phyloP scores from a whole-genome alignment of 2,888 invertebrate genomes.

The Eulithis testata region DNA sequence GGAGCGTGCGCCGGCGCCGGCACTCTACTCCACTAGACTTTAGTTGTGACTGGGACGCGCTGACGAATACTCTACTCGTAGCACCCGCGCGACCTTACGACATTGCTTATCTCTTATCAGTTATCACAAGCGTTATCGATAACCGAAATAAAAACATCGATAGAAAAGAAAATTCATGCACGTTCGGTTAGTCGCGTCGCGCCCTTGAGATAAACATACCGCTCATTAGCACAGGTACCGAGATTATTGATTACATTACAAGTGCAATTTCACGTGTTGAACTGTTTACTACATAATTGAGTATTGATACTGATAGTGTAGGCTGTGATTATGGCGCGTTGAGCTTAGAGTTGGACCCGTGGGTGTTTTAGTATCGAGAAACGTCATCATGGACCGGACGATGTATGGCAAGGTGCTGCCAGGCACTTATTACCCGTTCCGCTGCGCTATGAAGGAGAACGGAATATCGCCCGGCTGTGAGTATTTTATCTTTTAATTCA shows the following conservation, averaged over 20 bases:
- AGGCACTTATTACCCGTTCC: constrained; percentile 93
- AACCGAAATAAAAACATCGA: constrained; percentile 58
- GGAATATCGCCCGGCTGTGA: constrained; percentile 95
- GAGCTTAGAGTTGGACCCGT: constrained; percentile 69
- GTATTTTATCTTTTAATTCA: constrained; percentile 72
- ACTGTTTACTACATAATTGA: constrained; percentile 53
- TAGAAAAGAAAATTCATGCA: constrained; percentile 46
- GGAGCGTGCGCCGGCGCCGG: constrained; percentile 72
- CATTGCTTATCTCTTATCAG: constrained; percentile 67
- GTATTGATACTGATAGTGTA: constrained; percentile 55
- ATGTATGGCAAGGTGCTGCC: constrained; percentile 95
- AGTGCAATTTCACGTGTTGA: constrained; percentile 53
- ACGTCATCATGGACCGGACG: constrained; percentile 90
- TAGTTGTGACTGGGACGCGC: constrained; percentile 80
- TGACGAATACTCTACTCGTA: constrained; percentile 75
- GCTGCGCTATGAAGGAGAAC: constrained; percentile 92
- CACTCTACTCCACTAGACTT: constrained; percentile 58
- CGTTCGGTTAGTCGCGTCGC: constrained; percentile 47
- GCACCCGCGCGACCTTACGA: constrained; percentile 67
- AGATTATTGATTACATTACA: constrained; percentile 47
- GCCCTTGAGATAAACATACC: constrained; percentile 54
- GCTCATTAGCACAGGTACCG: constrained; percentile 42
- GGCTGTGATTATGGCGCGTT: constrained; percentile 80
- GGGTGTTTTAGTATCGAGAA: constrained; percentile 76
- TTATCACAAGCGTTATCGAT: constrained; percentile 65